Base-by-base conservation (phyloP, 2,113 vertebrate genomes). In the Saguinus imperator region DNA sequence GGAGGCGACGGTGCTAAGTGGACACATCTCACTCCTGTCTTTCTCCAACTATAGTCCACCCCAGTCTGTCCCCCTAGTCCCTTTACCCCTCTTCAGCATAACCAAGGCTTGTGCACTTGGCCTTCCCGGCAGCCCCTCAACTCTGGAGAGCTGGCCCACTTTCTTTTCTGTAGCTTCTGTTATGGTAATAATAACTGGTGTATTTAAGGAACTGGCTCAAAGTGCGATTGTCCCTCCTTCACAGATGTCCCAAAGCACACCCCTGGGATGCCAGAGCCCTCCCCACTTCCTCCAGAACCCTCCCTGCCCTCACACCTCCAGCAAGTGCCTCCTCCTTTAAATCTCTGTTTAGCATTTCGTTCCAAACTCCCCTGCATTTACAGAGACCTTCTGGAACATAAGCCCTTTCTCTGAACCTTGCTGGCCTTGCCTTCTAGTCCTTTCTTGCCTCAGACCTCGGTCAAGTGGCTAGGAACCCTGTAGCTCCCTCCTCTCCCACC, bases 101-200 rank as follows among this genome's bases (percentile, higher is more conserved):
- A 52, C 52, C 52, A 17, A 52, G 1, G 76, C 5, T 23, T 12
- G 2, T 21, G 66, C 2, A 5, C 43, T n/a, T 72, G 3, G 21
- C n/a, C 43, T 52, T 81, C 45, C 23, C 5, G 9, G 43, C 55
- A 27, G 45, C 27, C 58, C 40, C 37, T 57, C 79, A 11, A 20
- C 29, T 50, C 18, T 11, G 13, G 10, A 58, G 50, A 11, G 43
- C 72, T 13, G 37, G 35, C 18, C 18, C 13, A 52, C 37, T 43
- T 82, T 55, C 25, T 37, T 92, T 61, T 35, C 43, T 45, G 57
- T 16, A 12, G 43, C 73, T 43, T 35, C 50, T n/a, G 35, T 50
- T 37, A n/a, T 0, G 11, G 32, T 1, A 11, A 0, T 2, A 7
- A n/a, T 13, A 52, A 50, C 58, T 52, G n/a, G 43, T 17, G 20